phyloP scores from a whole-genome alignment of 2,888 invertebrate species.

The Listrodromus nycthemerus region DNA sequence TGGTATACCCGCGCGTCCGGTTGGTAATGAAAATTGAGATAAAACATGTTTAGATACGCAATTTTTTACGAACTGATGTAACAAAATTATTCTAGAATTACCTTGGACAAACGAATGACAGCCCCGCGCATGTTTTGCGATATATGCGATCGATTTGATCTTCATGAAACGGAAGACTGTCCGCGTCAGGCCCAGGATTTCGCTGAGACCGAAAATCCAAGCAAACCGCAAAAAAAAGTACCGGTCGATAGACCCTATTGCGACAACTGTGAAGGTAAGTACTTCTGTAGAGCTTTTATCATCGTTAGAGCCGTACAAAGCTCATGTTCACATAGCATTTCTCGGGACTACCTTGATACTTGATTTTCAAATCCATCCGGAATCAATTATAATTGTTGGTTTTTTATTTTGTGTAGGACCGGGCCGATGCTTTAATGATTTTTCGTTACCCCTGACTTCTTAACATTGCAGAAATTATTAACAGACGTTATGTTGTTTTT shows the following conservation, averaged over 20 bases:
- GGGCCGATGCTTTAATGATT: too few species aligned
- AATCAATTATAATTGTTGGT: background rate
- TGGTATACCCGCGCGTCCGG: background rate
- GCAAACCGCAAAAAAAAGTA: slow-evolving; percentile 81
- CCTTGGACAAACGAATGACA: slow-evolving; percentile 82
- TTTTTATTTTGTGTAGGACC: too few species aligned
- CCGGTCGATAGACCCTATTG: slow-evolving; percentile 91
- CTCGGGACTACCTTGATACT: background rate
- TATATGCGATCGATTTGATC: slow-evolving; percentile 98
- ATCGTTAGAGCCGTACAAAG: slow-evolving; percentile 22
- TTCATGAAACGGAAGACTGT: slow-evolving; percentile 99
- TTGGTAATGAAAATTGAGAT: too few species aligned
- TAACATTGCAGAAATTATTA: background rate
- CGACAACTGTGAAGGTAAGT: slow-evolving; percentile 95
- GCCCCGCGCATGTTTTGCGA: slow-evolving; percentile 97
- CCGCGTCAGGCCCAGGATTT: slow-evolving; percentile 90
- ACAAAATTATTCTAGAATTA: slow-evolving; percentile 72
- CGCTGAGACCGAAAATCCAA: slow-evolving; percentile 86
- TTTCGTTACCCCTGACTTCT: too few species aligned
- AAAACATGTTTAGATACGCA: too few species aligned
- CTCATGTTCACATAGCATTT: slow-evolving; percentile 36
- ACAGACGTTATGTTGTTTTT: slow-evolving; percentile 36
- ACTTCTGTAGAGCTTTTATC: background rate
- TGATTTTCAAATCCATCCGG: background rate
- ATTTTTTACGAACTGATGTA: too few species aligned